Evolutionary conservation across 1,140 invertebrate genomes (phyloP), one percentile per base, ranked within the genome.

Genomic region (Pteromalus puparum): DNA sequence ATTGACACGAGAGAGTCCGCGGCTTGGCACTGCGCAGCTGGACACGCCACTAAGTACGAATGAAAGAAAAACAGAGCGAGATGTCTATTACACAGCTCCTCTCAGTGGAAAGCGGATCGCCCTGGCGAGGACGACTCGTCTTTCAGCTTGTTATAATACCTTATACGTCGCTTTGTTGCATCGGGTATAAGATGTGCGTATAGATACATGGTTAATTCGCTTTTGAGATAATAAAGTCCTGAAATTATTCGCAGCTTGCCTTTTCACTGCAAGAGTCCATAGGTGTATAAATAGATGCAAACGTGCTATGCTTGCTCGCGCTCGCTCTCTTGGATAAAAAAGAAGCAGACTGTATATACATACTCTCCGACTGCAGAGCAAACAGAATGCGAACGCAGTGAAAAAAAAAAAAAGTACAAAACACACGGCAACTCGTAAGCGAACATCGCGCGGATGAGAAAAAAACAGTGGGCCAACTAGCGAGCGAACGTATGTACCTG

Each of bases 41-140:
- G 15, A n/a, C 18, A 21, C 18, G 21, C 53, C 53, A 21, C 53
- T 0, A 6, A 21, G 21, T 21, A n/a, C 53, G 72, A 34, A 30
- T 73, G 72, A 73, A 73, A 73, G 72, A 73, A 34, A 73, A 38
- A 18, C 28, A 42, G 28, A 73, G 34, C 18, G 3, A 34, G 28
- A 34, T 34, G 30, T 42, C 7, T 9, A 42, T 42, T 9, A 42
- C 38, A 10, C n/a, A n/a, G n/a, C n/a, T n/a, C 1, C 10, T 7
- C 76, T 34, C 38, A n/a, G n/a, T n/a, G 53, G 53, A 78, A 78
- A 78, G 65, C 24, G 28, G 61, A 67, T 65, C 26, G 72, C 65
- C 30, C 65, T 21, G 53, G 6, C 53, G 21, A 21, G 53, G 53
- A 21, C 53, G n/a, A 61, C 53, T 61, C 53, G 53, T n/a, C 21